Evolutionary conservation across 2,888 invertebrate species (phyloP).

Genomic region (Hylaea fasciaria): DNA sequence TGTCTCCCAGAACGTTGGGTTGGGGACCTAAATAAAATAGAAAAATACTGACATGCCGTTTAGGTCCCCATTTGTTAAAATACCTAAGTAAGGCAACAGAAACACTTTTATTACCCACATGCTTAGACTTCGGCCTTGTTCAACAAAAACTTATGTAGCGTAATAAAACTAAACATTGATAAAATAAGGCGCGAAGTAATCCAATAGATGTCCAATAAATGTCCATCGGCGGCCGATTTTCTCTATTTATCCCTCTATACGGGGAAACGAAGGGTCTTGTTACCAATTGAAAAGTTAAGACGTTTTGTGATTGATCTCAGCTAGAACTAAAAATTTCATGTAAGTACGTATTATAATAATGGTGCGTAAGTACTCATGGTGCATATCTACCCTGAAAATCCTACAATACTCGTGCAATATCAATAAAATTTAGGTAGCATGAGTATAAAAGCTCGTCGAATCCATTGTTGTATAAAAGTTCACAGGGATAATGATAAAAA

Average conservation of each 20-base stretch:
- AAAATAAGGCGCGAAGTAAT: constrained; percentile 51
- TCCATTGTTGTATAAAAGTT: neutral
- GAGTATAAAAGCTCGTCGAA: neutral
- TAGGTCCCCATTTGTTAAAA: neutral
- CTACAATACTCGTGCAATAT: too few relatives aligned
- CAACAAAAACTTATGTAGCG: constrained; percentile 24
- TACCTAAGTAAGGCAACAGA: neutral
- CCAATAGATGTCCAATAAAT: constrained; percentile 57
- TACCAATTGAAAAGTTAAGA: constrained; percentile 22
- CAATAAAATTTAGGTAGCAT: too few relatives aligned
- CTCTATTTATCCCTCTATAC: constrained; percentile 43
- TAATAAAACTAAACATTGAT: constrained; percentile 43
- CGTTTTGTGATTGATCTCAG: constrained; percentile 2
- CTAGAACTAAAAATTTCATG: neutral
- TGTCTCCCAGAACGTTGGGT: too few relatives aligned
- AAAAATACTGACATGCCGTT: neutral
- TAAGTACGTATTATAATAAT: too few relatives aligned
- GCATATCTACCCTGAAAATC: too few relatives aligned
- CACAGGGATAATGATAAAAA: neutral
- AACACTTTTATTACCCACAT: constrained; percentile 2
- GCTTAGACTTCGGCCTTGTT: neutral
- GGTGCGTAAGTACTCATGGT: too few relatives aligned
- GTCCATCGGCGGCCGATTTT: constrained; percentile 38
- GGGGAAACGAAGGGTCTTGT: constrained; percentile 38
- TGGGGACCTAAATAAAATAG: too few relatives aligned